Base-by-base conservation (phyloP, 2,888 invertebrate genomes). In the Aromia moschata region DNA sequence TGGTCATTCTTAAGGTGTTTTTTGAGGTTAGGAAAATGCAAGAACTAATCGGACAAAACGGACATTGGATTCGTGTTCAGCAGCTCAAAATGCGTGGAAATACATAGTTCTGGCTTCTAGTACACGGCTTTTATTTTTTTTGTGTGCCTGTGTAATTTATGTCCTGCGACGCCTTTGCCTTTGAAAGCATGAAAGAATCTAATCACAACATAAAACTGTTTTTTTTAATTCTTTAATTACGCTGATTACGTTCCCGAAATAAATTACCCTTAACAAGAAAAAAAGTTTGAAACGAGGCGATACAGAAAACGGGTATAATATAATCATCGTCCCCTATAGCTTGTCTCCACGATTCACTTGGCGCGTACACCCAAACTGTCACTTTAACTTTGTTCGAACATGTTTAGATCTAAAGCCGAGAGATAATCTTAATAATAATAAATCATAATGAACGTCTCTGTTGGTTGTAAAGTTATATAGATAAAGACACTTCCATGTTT, bases 391-490 rank as follows among this genome's bases (percentile, higher is more conserved):
- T 49, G 49, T 40, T 49, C 38, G n/a, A 49, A 25, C 49, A 18
- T 49, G 49, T 49, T 49, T 49, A 30, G 49, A 49, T 49, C 49
- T 38, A 12, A 7, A 14, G 38, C 38, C 38, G 12, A 11, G 49
- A 49, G 49, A 49, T 49, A 49, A 49, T 49, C 40, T 49, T 49
- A 49, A 49, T 30, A 38, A 49, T 25, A 49, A 49, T 49, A 49
- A 49, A 49, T 49, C 49, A 49, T 49, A 49, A 49, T 49, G 38
- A 49, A 49, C 17, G 38, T 49, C 49, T 49, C 15, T 25, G 38
- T 38, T 25, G 49, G 49, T 47, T 49, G 49, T 49, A 49, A 49
- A 49, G 49, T 49, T 49, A n/a, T n/a, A n/a, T n/a, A 49, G 49
- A 49, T 38, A 49, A 49, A 49, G 49, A 38, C 49, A 40, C 38